Evolutionary conservation across 2,888 invertebrate genomes (phyloP), one percentile per base, ranked within the genome.

Genomic region (Ornithoptera alexandrae): DNA sequence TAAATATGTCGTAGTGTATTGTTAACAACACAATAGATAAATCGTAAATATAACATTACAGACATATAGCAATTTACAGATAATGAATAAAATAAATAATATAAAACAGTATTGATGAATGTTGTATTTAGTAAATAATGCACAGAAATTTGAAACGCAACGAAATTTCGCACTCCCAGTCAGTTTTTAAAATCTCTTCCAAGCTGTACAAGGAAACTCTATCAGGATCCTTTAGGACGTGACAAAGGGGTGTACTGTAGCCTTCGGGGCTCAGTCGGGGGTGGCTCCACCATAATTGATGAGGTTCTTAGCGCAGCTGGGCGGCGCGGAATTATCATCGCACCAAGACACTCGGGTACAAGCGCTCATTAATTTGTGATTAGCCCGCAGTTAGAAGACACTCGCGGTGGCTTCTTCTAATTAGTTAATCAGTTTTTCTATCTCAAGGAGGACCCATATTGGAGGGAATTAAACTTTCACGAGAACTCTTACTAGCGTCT

Each of bases 311-410:
- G 89, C 92, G 84, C 92, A 86, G 90, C 89, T 85, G 91, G 89
- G 90, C 81, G 86, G 82, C 79, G 79, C 76, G 82, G 86, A 88
- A 89, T 90, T 90, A 90, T 92, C 90, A 90, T 89, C 84, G 85
- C 83, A 80, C 80, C 82, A 80, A 88, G 88, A 89, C 89, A 87
- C 88, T 83, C 81, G 81, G 83, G 81, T 88, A 89, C 90, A 89
- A 89, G 87, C 83, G 79, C 84, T 85, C 91, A 92, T 92, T 92
- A 92, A 92, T 92, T 92, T 86, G 87, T 92, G 92, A 92, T 92
- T 92, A 92, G 91, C 88, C 85, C 83, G 83, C 86, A 84, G 86
- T 89, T 84, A 85, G 80, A 82, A 85, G 82, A 86, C 81, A 81
- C 86, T 86, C 84, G 80, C 77, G 79, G 78, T 81, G 84, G 85